Evolutionary conservation across 2,113 vertebrate species (phyloP), one percentile per base, ranked within the genome.

Genomic region (Copsychus sechellarum): DNA sequence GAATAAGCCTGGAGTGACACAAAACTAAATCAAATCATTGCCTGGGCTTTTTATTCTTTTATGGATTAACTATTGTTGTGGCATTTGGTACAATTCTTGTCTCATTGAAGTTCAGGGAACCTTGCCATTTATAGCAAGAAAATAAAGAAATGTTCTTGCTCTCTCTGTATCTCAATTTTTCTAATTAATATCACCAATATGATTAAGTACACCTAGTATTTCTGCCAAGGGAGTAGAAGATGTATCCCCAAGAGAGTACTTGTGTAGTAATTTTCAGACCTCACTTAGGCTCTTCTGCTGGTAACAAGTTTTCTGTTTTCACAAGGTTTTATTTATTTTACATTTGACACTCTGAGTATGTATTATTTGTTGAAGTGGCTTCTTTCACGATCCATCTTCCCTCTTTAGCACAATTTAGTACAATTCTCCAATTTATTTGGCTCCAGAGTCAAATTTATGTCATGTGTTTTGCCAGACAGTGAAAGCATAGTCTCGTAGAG

Each of bases 381-480:
- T 70, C 36, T 81, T 90, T 86, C 60, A n/a, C 7, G 0, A 93
- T 86, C 47, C 40, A 56, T 92, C 47, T 88, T 88, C 29, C 57
- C 77, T 91, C 72, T 67, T 93, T 70, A 93, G 72, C 56, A 94
- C 45, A 71, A 81, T 86, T 90, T 88, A 94, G 71, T 83, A 84
- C 77, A 84, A 87, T 65, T 93, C 25, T 33, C 58, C 73, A 71
- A 72, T 96, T 92, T 93, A 85, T 93, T 93, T 90, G 90, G 65
- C 88, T 93, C 74, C 66, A 65, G 78, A 81, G 81, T 88, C 50
- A 96, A 92, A 94, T 91, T 89, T 88, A 88, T 91, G 62, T 82
- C 33, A 53, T 86, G 62, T 92, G 64, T 83, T 92, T 93, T 81
- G 83, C 67, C 86, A 89, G 92, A 90, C 61, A 82, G 70, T 14